Base-by-base conservation (phyloP, 2,888 invertebrate species). In the Lepidonotus clava region DNA sequence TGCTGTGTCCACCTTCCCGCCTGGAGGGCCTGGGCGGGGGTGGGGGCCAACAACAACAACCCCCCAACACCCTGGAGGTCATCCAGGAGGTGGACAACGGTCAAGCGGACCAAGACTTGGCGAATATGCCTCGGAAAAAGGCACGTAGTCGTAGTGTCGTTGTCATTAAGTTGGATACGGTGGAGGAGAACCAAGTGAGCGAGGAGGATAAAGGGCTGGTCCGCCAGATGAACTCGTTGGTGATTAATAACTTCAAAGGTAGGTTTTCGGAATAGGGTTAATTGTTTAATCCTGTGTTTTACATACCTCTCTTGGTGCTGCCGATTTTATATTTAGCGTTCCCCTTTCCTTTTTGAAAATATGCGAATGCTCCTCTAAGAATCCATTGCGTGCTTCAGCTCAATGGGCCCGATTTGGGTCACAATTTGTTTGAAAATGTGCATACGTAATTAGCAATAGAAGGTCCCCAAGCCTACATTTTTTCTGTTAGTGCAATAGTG, bases 111-210 rank as follows among this genome's bases (percentile, higher is more conserved):
- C 46, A 11, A 24, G 46, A 80, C 46, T 24, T 80, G 80, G 80
- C 41, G 80, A 46, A 80, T 80, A 41, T 41, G 51, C 80, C 80
- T 80, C 80, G 80, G 80, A 80, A 80, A 41, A 18, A 41, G 80
- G 21, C 80, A 80, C 80, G 80, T 51, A 80, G 80, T 80, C 80
- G 80, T 80, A 80, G 80, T 80, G 46, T 80, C 80, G 80, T 80
- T 80, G 51, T 80, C 80, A 32, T 80, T 80, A 80, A 80, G 51
- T 28, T 80, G 80, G 80, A 80, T 80, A 80, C 80, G 51, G 80
- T 46, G 32, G 46, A 80, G 51, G 80, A 80, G 1, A 8, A 18
- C 71, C 24, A 80, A 51, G 80, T 80, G 32, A 80, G 34, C 46
- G 80, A 80, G 46, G 80, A 80, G 80, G 80, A 40, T 4, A 41